Evolutionary conservation across 23 tunicate genomes (phyloP).

Genomic region (Halocynthia aurantium): DNA sequence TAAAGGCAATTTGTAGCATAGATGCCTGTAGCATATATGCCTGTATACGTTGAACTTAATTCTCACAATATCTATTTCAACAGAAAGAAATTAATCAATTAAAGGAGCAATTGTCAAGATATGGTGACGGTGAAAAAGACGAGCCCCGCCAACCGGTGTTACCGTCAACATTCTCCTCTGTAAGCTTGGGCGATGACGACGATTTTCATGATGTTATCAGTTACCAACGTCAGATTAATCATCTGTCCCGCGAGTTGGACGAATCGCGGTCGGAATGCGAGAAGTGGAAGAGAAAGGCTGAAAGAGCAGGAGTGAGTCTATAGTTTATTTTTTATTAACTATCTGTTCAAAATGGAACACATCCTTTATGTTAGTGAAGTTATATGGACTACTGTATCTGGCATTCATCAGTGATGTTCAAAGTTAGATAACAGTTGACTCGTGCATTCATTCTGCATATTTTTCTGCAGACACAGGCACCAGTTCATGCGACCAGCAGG

Average conservation of each 20-base stretch:
- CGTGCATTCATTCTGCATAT: too few species aligned
- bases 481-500: too few species aligned
- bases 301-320: neutral
- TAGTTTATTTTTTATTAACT: neutral
- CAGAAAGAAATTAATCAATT: conserved; percentile 12
- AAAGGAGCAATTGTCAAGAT: neutral
- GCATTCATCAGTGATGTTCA: too few species aligned
- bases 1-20: too few species aligned
- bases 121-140: neutral
- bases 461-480: too few species aligned
- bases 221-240: conserved; percentile 13
- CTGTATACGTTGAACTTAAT: too few species aligned
- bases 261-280: neutral
- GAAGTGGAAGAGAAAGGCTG: conserved; percentile 9
- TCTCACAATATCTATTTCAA: neutral
- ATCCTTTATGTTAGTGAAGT: too few species aligned
- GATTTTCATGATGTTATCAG: conserved; percentile 23
- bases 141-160: neutral
- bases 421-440: too few species aligned
- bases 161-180: conserved; percentile 14
- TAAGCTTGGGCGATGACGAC: conserved; percentile 12
- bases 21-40: too few species aligned
- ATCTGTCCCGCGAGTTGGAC: conserved; percentile 11
- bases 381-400: too few species aligned
- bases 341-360: too few species aligned